Evolutionary conservation across 2,113 vertebrate genomes (phyloP), one percentile per base, ranked within the genome.

Genomic region (Cavia aperea): DNA sequence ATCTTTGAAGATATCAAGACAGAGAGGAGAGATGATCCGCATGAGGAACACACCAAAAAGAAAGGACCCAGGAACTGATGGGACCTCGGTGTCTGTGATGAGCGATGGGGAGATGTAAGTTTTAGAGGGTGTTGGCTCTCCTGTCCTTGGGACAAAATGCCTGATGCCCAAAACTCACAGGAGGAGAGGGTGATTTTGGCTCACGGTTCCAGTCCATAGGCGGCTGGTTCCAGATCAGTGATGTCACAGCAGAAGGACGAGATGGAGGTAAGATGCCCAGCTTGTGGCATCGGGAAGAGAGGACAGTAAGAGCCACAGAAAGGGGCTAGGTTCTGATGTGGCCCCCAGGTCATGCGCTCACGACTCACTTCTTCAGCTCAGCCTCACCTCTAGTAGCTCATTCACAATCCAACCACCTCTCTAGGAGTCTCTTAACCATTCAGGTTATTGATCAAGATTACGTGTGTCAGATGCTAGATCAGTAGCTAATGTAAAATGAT

Each of bases 61-160:
- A 73, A 24, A 65, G 10, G n/a, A 33, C 23, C 0, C 0, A 12
- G 36, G 2, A 49, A 33, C 24, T 10, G 23, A 21, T 16, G n/a
- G n/a, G 3, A n/a, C n/a, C 33, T 5, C 54, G 18, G 43, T 58
- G 68, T 58, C 58, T 84, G 6, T 51, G 51, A 9, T 54, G 70
- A 90, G 46, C n/a, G 70, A 3, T 12, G 7, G 10, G 43, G 5
- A 1, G 21, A 14, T 26, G 8, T 23, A 21, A 65, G 7, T 62
- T 88, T 84, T 70, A 29, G 72, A 58, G 54, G n/a, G 26, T 46
- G 39, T 49, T 43, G 51, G 75, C 14, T 54, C 46, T 43, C 39
- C 16, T 43, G 39, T 23, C 36, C 8, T 8, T 33, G 29, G 31
- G 12, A 21, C 31, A 54, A 49, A 54, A 79, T 51, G 36, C 29